Conservation (phyloP, 2,797 vertebrate species). For the Phylloscopus collybita region DNA sequence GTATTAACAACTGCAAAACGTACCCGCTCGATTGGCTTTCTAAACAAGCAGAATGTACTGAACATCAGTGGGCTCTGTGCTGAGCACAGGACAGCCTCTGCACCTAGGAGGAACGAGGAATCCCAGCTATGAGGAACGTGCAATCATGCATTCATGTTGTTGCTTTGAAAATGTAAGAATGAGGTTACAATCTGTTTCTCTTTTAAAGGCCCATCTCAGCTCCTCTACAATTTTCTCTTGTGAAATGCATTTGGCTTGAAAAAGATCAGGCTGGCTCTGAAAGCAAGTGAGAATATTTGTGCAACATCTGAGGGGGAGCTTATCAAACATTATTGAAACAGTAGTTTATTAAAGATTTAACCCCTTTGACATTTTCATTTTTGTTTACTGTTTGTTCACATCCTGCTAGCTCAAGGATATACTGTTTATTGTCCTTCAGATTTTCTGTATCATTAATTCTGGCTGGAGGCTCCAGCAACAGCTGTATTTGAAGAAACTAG, state of each 20-base stretch:
- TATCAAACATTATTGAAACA: background rate
- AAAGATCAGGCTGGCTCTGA: background rate
- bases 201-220: background rate
- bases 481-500: constrained; percentile 25
- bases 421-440: constrained; percentile 40
- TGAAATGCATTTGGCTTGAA: constrained; percentile 20
- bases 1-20: background rate
- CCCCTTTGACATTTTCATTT: constrained; percentile 51
- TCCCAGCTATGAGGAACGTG: background rate
- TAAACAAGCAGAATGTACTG: constrained; percentile 1
- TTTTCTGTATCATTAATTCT: constrained; percentile 46
- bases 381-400: constrained; percentile 40
- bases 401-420: constrained; percentile 17
- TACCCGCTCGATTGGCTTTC: background rate
- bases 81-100: background rate
- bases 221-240: background rate
- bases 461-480: constrained; percentile 17
- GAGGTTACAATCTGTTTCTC: constrained; percentile 2
- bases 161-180: background rate
- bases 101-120: background rate
- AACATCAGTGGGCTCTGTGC: background rate
- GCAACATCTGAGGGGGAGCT: background rate
- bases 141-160: background rate
- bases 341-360: constrained; percentile 45
- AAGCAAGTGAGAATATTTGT: background rate